A percentile compares a stretch with the other conserved stretches of the same genome.
These are phyloP conservation scores for Aix galericulata DNA, from an alignment of 2,113 vertebrate species.

Conservation along the genomic window DNA sequence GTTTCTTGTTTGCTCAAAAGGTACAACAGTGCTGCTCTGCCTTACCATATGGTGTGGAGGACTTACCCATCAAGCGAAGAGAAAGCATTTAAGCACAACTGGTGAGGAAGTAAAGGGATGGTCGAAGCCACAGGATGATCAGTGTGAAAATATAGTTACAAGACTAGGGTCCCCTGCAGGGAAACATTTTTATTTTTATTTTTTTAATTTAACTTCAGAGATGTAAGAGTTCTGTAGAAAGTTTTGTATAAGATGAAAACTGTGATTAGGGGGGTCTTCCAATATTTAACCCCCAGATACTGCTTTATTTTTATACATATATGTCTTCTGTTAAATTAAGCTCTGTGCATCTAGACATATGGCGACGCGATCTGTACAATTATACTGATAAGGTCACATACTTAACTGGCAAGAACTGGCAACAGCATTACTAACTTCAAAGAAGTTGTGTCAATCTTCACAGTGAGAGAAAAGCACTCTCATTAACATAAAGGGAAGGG, in stretches of 20 bases:
- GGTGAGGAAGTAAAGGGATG: not conserved
- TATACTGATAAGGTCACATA: conserved; percentile 65
- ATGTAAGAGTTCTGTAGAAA: not conserved
- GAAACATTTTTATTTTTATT: not conserved
- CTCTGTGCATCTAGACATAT: conserved; percentile 57
- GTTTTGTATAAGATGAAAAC: not conserved
- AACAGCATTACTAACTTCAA: conserved; percentile 54
- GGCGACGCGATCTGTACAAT: conserved; percentile 62
- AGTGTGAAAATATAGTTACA: not conserved
- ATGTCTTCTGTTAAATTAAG: conserved; percentile 46
- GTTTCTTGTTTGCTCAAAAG: not conserved
- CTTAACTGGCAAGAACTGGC: conserved; percentile 27
- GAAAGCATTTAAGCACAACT: not conserved
- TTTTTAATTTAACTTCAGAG: not conserved
- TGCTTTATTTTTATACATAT: conserved; percentile 58
- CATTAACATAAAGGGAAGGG: conserved; percentile 20
- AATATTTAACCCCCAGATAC: conserved; percentile 53
- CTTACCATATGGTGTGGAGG: not conserved
- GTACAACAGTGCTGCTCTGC: not conserved
- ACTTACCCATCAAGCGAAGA: not conserved
- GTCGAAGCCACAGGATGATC: not conserved
- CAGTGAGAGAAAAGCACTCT: conserved; percentile 9
- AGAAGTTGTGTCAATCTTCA: conserved; percentile 51
- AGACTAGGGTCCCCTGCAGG: not conserved
- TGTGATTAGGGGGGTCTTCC: conserved; percentile 38